These are phyloP conservation scores for Apis cerana DNA, from an alignment of 1,140 invertebrate genomes.

Conservation along the genomic window DNA sequence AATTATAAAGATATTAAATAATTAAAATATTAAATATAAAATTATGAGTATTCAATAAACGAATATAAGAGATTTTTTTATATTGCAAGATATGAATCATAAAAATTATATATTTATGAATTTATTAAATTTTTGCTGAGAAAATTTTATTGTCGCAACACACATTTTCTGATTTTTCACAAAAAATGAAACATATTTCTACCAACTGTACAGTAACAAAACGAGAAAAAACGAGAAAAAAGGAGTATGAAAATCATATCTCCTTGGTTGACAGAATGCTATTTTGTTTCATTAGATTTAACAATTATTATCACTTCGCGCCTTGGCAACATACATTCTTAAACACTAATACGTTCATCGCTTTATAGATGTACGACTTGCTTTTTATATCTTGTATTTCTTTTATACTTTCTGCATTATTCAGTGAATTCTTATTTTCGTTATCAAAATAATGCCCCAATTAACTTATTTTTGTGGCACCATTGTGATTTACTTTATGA, in stretches of 20 bases:
- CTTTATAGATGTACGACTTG: conserved; percentile 48
- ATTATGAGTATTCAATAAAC: conserved; percentile 14
- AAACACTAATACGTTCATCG: conserved; percentile 41
- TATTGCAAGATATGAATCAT: not conserved
- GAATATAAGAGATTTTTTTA: not conserved
- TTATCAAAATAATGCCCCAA: conserved; percentile 53
- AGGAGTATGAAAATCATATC: conserved; percentile 11
- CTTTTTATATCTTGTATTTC: conserved; percentile 29
- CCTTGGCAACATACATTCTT: conserved; percentile 47
- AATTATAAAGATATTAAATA: not conserved
- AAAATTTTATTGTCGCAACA: conserved; percentile 35
- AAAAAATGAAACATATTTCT: conserved; percentile 46
- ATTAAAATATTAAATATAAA: conserved; percentile 11
- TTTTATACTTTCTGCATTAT: not conserved
- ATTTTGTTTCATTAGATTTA: conserved; percentile 45
- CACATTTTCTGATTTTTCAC: not conserved
- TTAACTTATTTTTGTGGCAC: conserved; percentile 78
- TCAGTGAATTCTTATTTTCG: not conserved
- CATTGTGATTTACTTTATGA: conserved; percentile 78
- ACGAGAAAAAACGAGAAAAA: conserved; percentile 24
- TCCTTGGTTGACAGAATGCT: conserved; percentile 54
- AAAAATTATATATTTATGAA: conserved; percentile 2
- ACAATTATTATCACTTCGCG: conserved; percentile 51
- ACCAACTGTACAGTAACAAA: conserved; percentile 54
- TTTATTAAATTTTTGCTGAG: not conserved